Conservation (phyloP, 2,888 invertebrate species). For the Neelides folsomi region DNA sequence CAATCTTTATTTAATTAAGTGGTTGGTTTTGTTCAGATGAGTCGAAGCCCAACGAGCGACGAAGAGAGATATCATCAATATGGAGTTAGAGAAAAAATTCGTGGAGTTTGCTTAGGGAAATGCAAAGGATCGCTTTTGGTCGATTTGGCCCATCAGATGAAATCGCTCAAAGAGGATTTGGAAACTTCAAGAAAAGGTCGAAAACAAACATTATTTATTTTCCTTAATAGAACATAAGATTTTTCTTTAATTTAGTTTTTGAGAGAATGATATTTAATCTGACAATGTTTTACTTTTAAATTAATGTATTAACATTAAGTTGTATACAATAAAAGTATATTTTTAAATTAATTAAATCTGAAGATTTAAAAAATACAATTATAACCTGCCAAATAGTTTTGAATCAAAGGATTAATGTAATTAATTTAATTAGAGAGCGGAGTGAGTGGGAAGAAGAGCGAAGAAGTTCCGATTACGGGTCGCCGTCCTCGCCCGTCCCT, state of each 20-base stretch:
- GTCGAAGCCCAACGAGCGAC: slow-evolving; percentile 68
- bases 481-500: slow-evolving; percentile 31
- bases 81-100: slow-evolving; percentile 70
- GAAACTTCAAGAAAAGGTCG: slow-evolving; percentile 46
- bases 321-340: not conserved
- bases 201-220: no score
- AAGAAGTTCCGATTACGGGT: slow-evolving; percentile 28
- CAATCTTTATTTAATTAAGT: not conserved
- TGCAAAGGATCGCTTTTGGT: slow-evolving; percentile 72
- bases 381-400: not conserved
- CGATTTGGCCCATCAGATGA: slow-evolving; percentile 73
- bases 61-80: slow-evolving; percentile 74
- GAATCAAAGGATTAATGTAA: not conserved
- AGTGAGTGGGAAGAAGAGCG: slow-evolving; percentile 28
- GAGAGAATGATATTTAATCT: no score
- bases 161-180: slow-evolving; percentile 71
- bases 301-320: not conserved
- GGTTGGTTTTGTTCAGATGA: slow-evolving; percentile 43
- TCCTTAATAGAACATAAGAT: not conserved
- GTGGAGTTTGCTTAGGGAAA: slow-evolving; percentile 66
- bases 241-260: no score
- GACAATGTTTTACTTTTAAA: no score
- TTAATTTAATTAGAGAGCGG: slow-evolving; percentile 11
- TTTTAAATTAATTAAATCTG: not conserved
- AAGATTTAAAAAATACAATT: not conserved